Evolutionary conservation across 1,140 invertebrate species (phyloP), one percentile per base, ranked within the genome.

Genomic region (Macrobrachium rosenbergii): DNA sequence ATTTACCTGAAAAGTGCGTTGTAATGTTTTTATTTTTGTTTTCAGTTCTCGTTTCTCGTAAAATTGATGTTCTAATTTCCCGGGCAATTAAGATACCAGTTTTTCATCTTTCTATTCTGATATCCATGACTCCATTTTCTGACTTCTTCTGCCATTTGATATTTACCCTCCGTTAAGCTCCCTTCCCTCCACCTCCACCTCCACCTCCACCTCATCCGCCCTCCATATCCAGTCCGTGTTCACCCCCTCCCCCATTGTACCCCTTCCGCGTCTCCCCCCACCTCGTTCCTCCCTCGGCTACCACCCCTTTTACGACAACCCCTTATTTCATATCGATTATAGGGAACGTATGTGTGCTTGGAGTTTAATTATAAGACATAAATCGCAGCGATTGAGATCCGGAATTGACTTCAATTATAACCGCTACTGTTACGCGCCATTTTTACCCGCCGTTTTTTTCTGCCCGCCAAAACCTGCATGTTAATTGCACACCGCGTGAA

Each of bases 301-400:
- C 63, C 69, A 37, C 80, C 21, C 78, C 58, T 1, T 67, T 19
- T 52, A n/a, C 28, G 80, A 82, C 80, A 82, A 82, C 80, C 80
- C 63, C 37, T 82, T 60, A 82, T 82, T 82, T 45, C 80, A 64
- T 62, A 43, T 82, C 17, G 80, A 69, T 69, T 82, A 69, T 21
- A 69, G 21, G 43, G 63, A 72, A 52, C n/a, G 64, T 23, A 52
- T 67, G 80, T 67, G 28, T 67, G 62, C 64, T 82, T 69, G 63
- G 8, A 52, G 80, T 82, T 82, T 82, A 82, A 82, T 82, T 82
- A 69, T 64, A n/a, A 21, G 23, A 69, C 80, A 82, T 82, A 82
- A 82, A 69, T 82, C 58, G 16, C 43, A 19, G 63, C 21, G 69
- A 82, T 82, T 64, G 80, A 12, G 80, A n/a, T 52, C 63, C 64